phyloP scores from a whole-genome alignment of 2,113 vertebrate species.

The Columba livia region DNA sequence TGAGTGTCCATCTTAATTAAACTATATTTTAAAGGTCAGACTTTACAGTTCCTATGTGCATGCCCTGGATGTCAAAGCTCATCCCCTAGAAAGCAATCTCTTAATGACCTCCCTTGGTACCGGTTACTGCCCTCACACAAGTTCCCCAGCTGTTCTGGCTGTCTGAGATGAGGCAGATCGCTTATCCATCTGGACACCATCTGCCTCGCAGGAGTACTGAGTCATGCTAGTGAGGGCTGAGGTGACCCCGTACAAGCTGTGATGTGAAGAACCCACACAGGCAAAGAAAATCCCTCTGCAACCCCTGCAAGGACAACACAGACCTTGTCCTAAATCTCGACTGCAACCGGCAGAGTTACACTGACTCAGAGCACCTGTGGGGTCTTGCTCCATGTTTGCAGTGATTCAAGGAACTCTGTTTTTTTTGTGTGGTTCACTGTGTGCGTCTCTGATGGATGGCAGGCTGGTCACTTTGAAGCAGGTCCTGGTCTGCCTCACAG shows the following conservation, averaged over 20 bases:
- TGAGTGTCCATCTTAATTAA: background rate
- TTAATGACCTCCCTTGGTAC: background rate
- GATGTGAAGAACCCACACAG: background rate
- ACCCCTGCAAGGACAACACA: background rate
- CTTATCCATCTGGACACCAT: slow-evolving; percentile 41
- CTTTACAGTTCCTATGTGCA: background rate
- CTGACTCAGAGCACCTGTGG: fast-evolving
- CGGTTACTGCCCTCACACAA: background rate
- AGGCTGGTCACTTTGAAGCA: background rate
- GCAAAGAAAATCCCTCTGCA: background rate
- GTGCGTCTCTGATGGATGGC: background rate
- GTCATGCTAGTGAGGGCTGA: background rate
- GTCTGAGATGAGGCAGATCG: background rate
- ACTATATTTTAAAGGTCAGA: background rate
- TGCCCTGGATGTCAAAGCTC: background rate
- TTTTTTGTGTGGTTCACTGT: background rate
- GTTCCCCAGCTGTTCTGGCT: background rate
- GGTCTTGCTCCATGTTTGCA: background rate
- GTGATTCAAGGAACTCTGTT: fast-evolving
- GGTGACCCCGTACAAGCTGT: background rate
- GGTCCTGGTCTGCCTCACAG: background rate
- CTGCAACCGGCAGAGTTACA: background rate
- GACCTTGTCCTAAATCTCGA: background rate
- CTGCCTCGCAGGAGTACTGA: background rate
- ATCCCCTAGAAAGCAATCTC: background rate